Evolutionary conservation across 2,888 invertebrate species (phyloP).

Genomic region (Clistopyga incitator): DNA sequence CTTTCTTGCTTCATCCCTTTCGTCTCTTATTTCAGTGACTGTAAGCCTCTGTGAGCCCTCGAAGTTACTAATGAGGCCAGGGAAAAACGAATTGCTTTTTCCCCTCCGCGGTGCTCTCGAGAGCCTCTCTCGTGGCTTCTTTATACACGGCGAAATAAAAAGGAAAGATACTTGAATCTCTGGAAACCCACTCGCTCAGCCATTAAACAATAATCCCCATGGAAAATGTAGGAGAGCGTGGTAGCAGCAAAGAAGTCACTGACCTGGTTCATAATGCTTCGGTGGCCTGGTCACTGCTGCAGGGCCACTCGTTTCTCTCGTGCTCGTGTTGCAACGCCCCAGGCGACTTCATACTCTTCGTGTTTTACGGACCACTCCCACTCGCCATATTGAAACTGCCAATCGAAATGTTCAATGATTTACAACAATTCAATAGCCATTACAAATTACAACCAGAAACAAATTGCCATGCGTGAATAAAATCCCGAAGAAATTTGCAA

Average conservation of each 20-base stretch:
- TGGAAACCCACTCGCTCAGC: conserved; percentile 29
- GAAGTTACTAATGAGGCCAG: conserved; percentile 66
- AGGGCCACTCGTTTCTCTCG: not conserved
- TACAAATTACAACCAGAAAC: too few relatives aligned
- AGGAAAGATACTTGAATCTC: conserved; percentile 44
- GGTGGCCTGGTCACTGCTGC: conserved; percentile 28
- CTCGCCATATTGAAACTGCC: not conserved
- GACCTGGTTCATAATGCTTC: conserved; percentile 61
- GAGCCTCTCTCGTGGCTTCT: conserved; percentile 3
- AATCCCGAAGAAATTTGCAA: too few relatives aligned
- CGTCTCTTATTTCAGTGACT: conserved; percentile 60
- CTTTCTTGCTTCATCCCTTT: conserved; percentile 43
- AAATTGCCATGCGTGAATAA: too few relatives aligned
- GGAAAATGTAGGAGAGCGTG: conserved; percentile 48
- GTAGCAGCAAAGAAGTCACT: conserved; percentile 61
- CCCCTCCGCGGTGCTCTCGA: conserved; percentile 18
- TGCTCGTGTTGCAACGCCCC: conserved; percentile 15
- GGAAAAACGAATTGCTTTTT: conserved; percentile 57
- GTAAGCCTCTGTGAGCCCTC: conserved; percentile 56
- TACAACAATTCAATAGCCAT: not conserved
- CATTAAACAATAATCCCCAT: conserved; percentile 58
- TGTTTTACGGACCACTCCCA: conserved; percentile 7
- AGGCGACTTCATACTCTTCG: not conserved
- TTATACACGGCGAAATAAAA: conserved; percentile 18
- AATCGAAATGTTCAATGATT: not conserved